phyloP scores from a whole-genome alignment of 1,140 invertebrate species.

The Neotoxoptera formosana region DNA sequence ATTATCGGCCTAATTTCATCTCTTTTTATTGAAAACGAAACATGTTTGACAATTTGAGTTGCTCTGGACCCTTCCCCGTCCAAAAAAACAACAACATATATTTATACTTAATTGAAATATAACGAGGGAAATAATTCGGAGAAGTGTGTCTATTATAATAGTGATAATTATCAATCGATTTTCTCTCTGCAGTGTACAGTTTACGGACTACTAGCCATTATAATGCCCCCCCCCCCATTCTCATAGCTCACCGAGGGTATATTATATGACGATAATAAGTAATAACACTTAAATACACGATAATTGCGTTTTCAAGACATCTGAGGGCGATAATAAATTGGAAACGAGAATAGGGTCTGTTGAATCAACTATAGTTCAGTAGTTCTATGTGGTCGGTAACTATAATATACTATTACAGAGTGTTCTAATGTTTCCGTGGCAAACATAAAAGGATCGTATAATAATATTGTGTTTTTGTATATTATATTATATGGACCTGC shows the following conservation, averaged over 20 bases:
- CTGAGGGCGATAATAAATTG: background rate
- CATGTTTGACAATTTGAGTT: background rate
- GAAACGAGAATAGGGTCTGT: background rate
- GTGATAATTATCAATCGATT: background rate
- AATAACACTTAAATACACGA: slow-evolving; percentile 13
- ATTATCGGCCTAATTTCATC: too few species aligned
- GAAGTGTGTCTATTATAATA: background rate
- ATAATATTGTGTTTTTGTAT: background rate
- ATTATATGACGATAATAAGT: background rate
- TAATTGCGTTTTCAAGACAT: slow-evolving; percentile 7
- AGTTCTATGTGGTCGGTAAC: background rate
- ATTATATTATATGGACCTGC: background rate
- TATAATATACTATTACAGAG: background rate
- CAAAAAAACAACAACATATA: background rate
- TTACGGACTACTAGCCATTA: background rate
- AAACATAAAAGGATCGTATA: background rate
- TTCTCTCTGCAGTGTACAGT: background rate
- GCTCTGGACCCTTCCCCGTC: too few species aligned
- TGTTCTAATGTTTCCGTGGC: background rate
- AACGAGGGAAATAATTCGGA: background rate
- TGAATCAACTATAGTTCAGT: slow-evolving; percentile 1
- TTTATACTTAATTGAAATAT: background rate
- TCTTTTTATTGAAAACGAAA: background rate
- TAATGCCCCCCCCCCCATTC: background rate
- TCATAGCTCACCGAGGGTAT: background rate